These are phyloP conservation scores for Gadopsis marmoratus DNA, from an alignment of 2,797 vertebrate species.

Conservation along the genomic window DNA sequence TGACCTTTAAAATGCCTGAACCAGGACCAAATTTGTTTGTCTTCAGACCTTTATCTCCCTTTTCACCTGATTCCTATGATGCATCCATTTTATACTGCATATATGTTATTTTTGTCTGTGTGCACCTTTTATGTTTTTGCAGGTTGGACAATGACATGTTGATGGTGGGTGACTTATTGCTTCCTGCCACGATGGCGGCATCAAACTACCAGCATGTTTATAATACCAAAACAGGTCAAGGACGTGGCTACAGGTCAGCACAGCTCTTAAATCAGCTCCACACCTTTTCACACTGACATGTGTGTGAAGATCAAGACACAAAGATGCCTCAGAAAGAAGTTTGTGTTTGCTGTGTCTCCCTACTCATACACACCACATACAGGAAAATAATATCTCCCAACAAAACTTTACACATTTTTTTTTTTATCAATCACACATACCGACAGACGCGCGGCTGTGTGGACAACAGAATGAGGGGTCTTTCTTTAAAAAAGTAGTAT, in stretches of 20 bases:
- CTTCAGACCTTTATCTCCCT: conserved; percentile 23
- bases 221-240: conserved; percentile 54
- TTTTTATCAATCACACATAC: not conserved
- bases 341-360: not conserved
- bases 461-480: conserved; percentile 44
- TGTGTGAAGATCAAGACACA: not conserved
- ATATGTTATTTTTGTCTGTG: not conserved
- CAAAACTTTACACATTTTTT: conserved; percentile 6
- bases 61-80: conserved; percentile 4
- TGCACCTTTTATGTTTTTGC: not conserved
- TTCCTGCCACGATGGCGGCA: conserved; percentile 24
- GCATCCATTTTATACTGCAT: not conserved
- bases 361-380: not conserved
- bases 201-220: conserved; percentile 28
- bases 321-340: not conserved
- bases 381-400: not conserved
- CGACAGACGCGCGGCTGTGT: conserved; percentile 23
- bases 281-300: not conserved
- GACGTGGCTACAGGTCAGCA: conserved; percentile 29
- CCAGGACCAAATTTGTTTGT: conserved; percentile 44
- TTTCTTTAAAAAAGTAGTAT: conserved; percentile 61
- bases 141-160: conserved; percentile 50
- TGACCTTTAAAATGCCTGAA: conserved; percentile 71
- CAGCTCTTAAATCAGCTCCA: conserved; percentile 37
- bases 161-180: conserved; percentile 53